phyloP scores from a whole-genome alignment of 2,797 vertebrate species.

The Coreius guichenoti region DNA sequence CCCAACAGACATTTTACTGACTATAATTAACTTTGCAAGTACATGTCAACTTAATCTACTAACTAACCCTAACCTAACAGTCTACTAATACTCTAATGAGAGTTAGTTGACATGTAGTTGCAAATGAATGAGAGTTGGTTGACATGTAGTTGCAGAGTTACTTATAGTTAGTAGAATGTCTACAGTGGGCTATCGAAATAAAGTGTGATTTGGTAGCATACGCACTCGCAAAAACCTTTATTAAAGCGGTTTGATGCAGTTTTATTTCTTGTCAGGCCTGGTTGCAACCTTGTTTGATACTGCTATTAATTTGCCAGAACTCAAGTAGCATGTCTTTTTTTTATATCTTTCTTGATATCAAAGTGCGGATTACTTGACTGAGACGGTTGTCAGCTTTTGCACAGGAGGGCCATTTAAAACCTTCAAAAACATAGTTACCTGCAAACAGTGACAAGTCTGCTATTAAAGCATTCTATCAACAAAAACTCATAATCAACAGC shows the following conservation, averaged over 20 bases:
- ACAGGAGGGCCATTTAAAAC: neutral
- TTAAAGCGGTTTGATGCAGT: neutral
- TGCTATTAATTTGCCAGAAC: neutral
- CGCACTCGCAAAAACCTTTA: neutral
- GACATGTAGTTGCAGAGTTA: neutral
- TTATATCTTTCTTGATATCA: neutral
- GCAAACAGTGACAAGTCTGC: constrained; percentile 10
- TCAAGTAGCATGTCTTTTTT: constrained; percentile 22
- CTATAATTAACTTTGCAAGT: neutral
- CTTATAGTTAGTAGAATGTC: neutral
- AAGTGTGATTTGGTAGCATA: neutral
- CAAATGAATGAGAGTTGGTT: neutral
- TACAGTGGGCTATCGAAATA: too few species aligned
- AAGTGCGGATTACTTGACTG: constrained; percentile 14
- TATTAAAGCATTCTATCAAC: constrained; percentile 2
- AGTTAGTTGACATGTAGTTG: neutral
- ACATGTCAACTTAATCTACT: neutral
- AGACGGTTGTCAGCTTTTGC: constrained; percentile 3
- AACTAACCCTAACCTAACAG: neutral
- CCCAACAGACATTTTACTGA: neutral
- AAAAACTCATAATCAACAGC: neutral
- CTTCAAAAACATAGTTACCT: constrained; percentile 10
- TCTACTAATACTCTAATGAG: neutral
- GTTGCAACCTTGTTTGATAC: constrained; percentile 5
- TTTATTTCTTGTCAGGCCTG: neutral